Base-by-base conservation (phyloP, 2,797 vertebrate genomes). In the Rhynchonycteris naso region DNA sequence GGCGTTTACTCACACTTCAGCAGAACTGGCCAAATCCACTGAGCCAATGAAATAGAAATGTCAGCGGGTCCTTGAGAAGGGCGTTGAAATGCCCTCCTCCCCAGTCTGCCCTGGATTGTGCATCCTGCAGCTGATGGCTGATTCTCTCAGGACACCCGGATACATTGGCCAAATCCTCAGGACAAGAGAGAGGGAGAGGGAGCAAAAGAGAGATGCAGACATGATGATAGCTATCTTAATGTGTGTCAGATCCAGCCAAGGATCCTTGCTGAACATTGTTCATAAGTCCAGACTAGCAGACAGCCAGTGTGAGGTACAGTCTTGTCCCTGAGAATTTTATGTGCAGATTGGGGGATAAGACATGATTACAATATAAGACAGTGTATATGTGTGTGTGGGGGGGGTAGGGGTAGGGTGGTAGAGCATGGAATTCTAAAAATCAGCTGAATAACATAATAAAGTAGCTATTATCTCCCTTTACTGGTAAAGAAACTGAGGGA, bases 31-130 rank as follows among this genome's bases (percentile, higher is more conserved):
- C 56, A 59, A 26, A 95, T 76, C 61, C 65, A 58, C 92, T 80
- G 69, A 76, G 35, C 59, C 54, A 54, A 72, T 9, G 47, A 66
- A 76, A 87, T 1, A 88, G 85, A 92, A 94, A 90, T 58, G 79
- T 90, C 88, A 76, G 91, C 11, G 47, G 18, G 68, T 69, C 90
- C 84, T 95, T 96, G 84, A 96, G 61, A 79, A 82, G 16, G 43
- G 43, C 71, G n/a, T 8, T 30, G 43, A 54, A 47, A 65, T 54
- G 18, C 2, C 59, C 24, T 54, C 35, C 9, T 50, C 15, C 18
- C 76, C 28, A 21, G 3, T 54, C 85, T 54, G 38, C 33, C 1
- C 1, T 4, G 28, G 2, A 28, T 47, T 30, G 1, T 5, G 7
- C 24, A 3, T 66, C 16, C 33, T 74, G 12, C 3, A 28, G 30